phyloP scores from a whole-genome alignment of 2,888 invertebrate species.

The Thereva unica region DNA sequence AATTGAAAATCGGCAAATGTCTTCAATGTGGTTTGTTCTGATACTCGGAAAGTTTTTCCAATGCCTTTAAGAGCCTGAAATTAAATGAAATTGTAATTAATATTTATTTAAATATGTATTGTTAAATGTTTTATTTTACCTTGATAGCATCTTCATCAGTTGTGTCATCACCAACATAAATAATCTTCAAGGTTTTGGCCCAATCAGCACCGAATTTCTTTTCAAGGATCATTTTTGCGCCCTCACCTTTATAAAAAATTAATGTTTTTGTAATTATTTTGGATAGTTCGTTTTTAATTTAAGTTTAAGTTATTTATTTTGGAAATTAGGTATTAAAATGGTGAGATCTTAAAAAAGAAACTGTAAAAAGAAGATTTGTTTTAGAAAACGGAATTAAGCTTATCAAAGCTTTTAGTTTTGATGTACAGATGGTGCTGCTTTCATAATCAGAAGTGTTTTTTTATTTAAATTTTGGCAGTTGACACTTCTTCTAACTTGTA shows the following conservation, averaged over 20 bases:
- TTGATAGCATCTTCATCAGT: slow-evolving; percentile 91
- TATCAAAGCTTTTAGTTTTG: too few relatives aligned
- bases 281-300: neutral
- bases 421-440: too few relatives aligned
- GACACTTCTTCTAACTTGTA: too few relatives aligned
- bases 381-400: too few relatives aligned
- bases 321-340: too few relatives aligned
- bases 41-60: slow-evolving; percentile 77
- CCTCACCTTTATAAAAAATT: slow-evolving; percentile 59
- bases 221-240: slow-evolving; percentile 74
- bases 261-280: neutral
- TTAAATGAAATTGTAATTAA: neutral
- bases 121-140: slow-evolving; percentile 58
- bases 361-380: too few relatives aligned
- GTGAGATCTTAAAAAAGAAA: too few relatives aligned
- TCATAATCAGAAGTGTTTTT: too few relatives aligned
- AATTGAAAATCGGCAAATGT: slow-evolving; percentile 74
- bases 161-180: slow-evolving; percentile 85
- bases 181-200: slow-evolving; percentile 75
- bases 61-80: slow-evolving; percentile 51
- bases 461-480: too few relatives aligned
- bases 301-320: too few relatives aligned
- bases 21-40: slow-evolving; percentile 70
- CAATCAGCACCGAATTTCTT: slow-evolving; percentile 79
- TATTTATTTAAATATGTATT: slow-evolving; percentile 1